Evolutionary conservation across 2,888 invertebrate genomes (phyloP), one percentile per base, ranked within the genome.

Genomic region (Amblyteles armatorius): DNA sequence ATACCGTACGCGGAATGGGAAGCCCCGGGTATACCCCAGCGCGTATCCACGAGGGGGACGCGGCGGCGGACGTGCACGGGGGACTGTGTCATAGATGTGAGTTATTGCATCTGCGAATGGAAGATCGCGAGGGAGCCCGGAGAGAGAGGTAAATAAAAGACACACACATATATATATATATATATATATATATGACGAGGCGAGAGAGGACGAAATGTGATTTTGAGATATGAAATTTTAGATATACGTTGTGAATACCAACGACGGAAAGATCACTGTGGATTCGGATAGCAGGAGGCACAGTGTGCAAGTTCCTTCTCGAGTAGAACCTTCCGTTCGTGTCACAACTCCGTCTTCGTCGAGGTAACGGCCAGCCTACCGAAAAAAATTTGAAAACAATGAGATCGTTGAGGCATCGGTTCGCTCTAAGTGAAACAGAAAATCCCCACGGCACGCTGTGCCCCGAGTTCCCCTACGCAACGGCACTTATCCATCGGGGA

Each of bases 21-120:
- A 79, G 26, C 57, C 44, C 55, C 57, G 60, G 48, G 22, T 11
- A 11, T 57, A 11, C 1, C 26, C 29, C 16, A 26, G 13, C 11
- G 63, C 63, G 33, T 63, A 33, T 22, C 33, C 57, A 48, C 44
- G 71, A 48, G 13, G 13, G 44, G 36, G 57, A 57, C 33, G 72
- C 40, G 40, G 9, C 33, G 72, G 36, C 29, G 63, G 29, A 67
- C 72, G 72, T 65, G 78, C 72, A 33, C 72, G 65, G 40, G 44
- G 19, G 33, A 72, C 77, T 65, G 67, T 40, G 82, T 72, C 82
- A 67, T 36, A 57, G 72, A 82, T 67, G 68, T 78, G 78, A 82
- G 78, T 82, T 83, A 83, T 79, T 52, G 50, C 73, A 74, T 73
- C 73, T 83, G 68, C 68, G 73, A 68, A 79, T 52, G 36, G 40